Conservation (phyloP, 2,113 vertebrate species). For the Silurus asotus region DNA sequence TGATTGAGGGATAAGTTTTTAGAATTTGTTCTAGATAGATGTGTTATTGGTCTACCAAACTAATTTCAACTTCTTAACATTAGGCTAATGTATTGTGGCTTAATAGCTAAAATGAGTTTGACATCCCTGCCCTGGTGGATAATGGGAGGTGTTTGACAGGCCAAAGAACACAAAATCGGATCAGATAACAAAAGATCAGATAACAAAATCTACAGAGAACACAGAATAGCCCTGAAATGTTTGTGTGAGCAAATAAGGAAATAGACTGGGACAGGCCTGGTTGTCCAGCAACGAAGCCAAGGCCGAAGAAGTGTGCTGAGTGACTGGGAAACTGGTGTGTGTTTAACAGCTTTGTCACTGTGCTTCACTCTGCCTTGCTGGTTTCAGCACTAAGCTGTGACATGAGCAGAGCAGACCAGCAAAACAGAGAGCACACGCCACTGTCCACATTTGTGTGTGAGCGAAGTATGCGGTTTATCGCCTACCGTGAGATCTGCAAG, state of each 20-base stretch:
- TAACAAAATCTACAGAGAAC: not conserved
- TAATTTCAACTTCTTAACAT: not conserved
- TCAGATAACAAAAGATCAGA: not conserved
- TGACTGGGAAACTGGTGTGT: slow-evolving; percentile 1
- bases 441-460: slow-evolving; percentile 10
- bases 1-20: not conserved
- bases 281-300: not conserved
- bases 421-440: slow-evolving; percentile 14
- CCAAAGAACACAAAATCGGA: not conserved
- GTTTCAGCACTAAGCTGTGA: slow-evolving; percentile 43
- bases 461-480: not conserved
- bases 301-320: not conserved
- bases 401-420: slow-evolving; percentile 24
- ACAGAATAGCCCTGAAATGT: not conserved
- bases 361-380: slow-evolving; percentile 21
- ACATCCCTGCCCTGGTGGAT: not conserved
- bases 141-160: not conserved
- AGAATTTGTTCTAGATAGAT: not conserved
- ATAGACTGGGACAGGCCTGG: not conserved
- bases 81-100: not conserved
- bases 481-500: not conserved
- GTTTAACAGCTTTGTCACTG: slow-evolving; percentile 37
- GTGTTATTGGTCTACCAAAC: not conserved
- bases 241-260: not conserved
- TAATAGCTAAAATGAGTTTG: slow-evolving; percentile 4